These are phyloP conservation scores for Dicyrtomina minuta DNA, from an alignment of 2,888 invertebrate genomes.

Conservation along the genomic window DNA sequence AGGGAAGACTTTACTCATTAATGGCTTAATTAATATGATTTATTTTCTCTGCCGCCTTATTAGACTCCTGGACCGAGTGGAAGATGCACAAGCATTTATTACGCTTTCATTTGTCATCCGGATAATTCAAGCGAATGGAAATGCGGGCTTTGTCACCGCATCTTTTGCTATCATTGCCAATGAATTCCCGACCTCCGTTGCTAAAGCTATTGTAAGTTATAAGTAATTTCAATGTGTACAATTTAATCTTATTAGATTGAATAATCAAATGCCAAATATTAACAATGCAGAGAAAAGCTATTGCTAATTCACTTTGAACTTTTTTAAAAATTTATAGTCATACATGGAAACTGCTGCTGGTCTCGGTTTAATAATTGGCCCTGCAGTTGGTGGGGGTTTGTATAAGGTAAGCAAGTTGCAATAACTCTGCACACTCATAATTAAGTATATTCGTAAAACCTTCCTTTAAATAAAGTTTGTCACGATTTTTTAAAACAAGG, in stretches of 20 bases:
- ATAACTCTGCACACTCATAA: too few species aligned
- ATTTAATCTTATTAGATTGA: too few species aligned
- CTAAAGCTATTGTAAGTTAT: slow-evolving; percentile 60
- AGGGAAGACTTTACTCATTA: too few species aligned
- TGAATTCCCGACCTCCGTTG: slow-evolving; percentile 60
- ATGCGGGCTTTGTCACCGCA: slow-evolving; percentile 69
- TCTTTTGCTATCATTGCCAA: slow-evolving; percentile 59
- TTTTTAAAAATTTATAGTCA: too few species aligned
- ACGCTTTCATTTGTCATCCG: slow-evolving; percentile 75
- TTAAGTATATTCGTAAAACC: too few species aligned
- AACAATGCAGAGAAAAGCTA: too few species aligned
- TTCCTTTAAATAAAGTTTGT: too few species aligned
- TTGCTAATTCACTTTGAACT: too few species aligned
- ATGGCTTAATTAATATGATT: too few species aligned
- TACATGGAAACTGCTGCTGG: slow-evolving; percentile 57
- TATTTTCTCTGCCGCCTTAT: not conserved
- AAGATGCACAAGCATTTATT: slow-evolving; percentile 65
- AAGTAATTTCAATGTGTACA: too few species aligned
- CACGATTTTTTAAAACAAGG: too few species aligned
- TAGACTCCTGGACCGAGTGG: slow-evolving; percentile 43
- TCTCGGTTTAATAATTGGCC: slow-evolving; percentile 57
- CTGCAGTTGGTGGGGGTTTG: slow-evolving; percentile 56
- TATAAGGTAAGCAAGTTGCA: slow-evolving; percentile 56
- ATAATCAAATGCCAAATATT: too few species aligned
- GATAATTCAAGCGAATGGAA: slow-evolving; percentile 80